Evolutionary conservation across 2,113 vertebrate genomes (phyloP), one percentile per base, ranked within the genome.

Genomic region (Capreolus pygargus): DNA sequence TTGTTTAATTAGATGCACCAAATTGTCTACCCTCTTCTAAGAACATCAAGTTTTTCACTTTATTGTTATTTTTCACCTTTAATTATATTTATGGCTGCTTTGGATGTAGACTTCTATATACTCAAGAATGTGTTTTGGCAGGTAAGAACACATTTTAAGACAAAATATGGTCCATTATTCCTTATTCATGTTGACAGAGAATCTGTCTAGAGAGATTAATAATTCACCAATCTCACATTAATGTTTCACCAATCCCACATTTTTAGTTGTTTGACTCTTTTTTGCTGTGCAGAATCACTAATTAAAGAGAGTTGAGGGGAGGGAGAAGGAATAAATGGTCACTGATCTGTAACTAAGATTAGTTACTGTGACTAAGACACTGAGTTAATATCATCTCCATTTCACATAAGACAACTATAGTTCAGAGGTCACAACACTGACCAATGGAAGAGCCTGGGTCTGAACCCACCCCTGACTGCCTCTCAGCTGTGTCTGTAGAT

Each of bases 41-140:
- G 6, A 89, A 98, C 97, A 82, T 23, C 96, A 76, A 98, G 97
- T 84, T 98, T 92, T 94, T 79, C 97, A 47, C 94, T 98, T 67
- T 96, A 97, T 97, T 98, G 89, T 97, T 96, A 94, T 57, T 98
- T 99, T 86, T 93, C 97, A 86, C 98, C 98, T 96, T 79, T 98
- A 89, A 96, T 98, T 95, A 97, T 98, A 85, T 98, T 99, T 94
- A 92, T 97, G 97, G 97, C 97, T 96, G 97, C 98, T 92, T 97
- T 99, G 97, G 96, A 98, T n/a, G 97, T 98, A 57, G 97, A 98
- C 86, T 98, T 97, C 79, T 95, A 91, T 94, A 67, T 98, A 79
- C 97, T 99, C 92, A 98, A 95, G 95, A 98, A 98, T 57, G 45
- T 96, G 16, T 92, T 98, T 85, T 98, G 97, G 98, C 98, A 98